A percentile compares a stretch with the other conserved stretches of the same genome.
Conservation (phyloP, 1,140 invertebrate genomes). For the Zelostemma sp. region DNA sequence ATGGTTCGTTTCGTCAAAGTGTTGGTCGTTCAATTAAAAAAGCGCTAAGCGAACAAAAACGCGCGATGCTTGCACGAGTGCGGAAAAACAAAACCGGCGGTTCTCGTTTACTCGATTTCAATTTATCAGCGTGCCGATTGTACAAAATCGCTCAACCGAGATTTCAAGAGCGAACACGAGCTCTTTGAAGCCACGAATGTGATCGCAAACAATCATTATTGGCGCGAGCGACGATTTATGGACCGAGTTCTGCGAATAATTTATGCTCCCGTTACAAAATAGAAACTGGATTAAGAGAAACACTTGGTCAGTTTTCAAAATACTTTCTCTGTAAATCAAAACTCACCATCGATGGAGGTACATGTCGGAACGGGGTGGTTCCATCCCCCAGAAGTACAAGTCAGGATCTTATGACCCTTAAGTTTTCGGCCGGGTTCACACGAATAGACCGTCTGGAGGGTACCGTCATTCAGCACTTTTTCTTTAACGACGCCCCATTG, state of each 20-base stretch:
- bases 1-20: conserved; percentile 5
- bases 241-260: conserved; percentile 2
- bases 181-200: not conserved
- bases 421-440: conserved; percentile 56
- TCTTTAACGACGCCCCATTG: conserved; percentile 56
- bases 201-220: conserved; percentile 21
- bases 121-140: conserved; percentile 29
- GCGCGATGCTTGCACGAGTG: conserved; percentile 7
- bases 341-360: conserved; percentile 52
- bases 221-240: conserved; percentile 18
- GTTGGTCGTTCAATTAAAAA: conserved; percentile 18
- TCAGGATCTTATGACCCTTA: conserved; percentile 59
- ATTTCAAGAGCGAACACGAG: conserved; percentile 12
- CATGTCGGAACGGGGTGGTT: conserved; percentile 58
- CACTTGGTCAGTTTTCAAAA: too few species aligned
- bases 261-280: not conserved
- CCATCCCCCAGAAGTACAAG: conserved; percentile 57
- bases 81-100: conserved; percentile 26
- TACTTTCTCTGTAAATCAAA: not conserved
- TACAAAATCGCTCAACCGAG: conserved; percentile 20
- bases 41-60: conserved; percentile 14
- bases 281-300: too few species aligned
- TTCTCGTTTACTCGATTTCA: conserved; percentile 23
- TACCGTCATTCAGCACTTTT: conserved; percentile 53
- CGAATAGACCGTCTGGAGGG: conserved; percentile 57